These are phyloP conservation scores for Sinhomidia bicolor DNA, from an alignment of 2,888 invertebrate species.

Conservation along the genomic window DNA sequence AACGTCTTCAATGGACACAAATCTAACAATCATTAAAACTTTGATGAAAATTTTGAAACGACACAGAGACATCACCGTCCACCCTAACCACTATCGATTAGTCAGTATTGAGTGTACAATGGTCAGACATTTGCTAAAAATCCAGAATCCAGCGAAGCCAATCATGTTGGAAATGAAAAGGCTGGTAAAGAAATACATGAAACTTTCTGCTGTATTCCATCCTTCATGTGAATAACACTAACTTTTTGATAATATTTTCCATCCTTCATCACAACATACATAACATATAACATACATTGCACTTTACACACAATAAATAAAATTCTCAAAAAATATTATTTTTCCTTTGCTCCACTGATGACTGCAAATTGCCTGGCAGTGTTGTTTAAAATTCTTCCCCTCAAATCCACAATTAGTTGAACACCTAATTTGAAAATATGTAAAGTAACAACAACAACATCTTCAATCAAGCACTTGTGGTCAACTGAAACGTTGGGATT, in stretches of 20 bases:
- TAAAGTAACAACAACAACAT: too few species aligned
- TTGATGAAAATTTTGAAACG: constrained; percentile 70
- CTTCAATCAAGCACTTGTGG: too few species aligned
- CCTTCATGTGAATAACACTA: constrained; percentile 17
- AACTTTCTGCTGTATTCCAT: constrained; percentile 65
- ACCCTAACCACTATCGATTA: constrained; percentile 73
- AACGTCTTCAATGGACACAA: constrained; percentile 18
- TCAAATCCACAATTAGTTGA: too few species aligned
- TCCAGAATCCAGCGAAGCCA: constrained; percentile 65
- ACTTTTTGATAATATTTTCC: not conserved
- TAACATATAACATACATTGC: too few species aligned
- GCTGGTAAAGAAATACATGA: constrained; percentile 66
- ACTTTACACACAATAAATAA: too few species aligned
- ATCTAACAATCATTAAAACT: constrained; percentile 46
- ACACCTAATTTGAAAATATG: too few species aligned
- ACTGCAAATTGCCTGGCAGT: too few species aligned
- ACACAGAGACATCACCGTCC: constrained; percentile 65
- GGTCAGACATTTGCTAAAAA: constrained; percentile 60
- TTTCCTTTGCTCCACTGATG: too few species aligned
- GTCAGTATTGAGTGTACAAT: constrained; percentile 66
- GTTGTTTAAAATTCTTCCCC: too few species aligned
- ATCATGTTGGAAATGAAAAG: constrained; percentile 67
- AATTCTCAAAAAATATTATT: too few species aligned
- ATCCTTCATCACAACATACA: too few species aligned
- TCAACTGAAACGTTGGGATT: too few species aligned